Conservation (phyloP, 2,797 vertebrate genomes). For the Chiroxiphia lanceolata region DNA sequence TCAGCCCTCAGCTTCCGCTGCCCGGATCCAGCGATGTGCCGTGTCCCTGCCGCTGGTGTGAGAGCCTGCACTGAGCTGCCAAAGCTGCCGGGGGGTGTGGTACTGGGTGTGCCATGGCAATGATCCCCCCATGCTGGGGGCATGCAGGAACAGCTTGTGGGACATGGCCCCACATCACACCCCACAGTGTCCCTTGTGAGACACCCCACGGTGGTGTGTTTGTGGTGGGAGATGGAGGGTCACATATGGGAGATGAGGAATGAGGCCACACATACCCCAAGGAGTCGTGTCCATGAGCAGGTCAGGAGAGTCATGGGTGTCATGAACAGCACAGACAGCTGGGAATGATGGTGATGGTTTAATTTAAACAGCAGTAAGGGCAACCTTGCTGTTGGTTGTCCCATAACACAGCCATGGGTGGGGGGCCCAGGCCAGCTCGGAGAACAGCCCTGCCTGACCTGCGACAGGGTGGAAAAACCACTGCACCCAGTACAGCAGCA, state of each 20-base stretch:
- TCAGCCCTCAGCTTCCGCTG: background rate
- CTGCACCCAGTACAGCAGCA: background rate
- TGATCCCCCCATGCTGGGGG: background rate
- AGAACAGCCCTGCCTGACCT: background rate
- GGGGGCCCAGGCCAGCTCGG: background rate
- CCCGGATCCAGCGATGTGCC: background rate
- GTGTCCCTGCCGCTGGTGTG: fast-evolving
- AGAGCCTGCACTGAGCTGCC: background rate
- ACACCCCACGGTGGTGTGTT: no score
- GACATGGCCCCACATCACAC: fast-evolving
- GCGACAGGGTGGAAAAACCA: background rate
- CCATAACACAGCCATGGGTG: fast-evolving
- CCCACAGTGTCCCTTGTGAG: background rate
- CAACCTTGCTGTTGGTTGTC: background rate
- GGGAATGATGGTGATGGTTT: background rate
- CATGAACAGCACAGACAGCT: background rate
- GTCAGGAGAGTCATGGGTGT: background rate
- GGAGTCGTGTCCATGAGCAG: fast-evolving
- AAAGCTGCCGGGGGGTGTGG: no score
- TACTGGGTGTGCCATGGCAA: fast-evolving
- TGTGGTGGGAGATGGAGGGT: no score
- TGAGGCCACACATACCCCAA: fast-evolving
- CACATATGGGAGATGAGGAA: background rate
- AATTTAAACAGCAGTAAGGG: background rate
- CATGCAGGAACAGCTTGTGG: background rate